Evolutionary conservation across 2,888 invertebrate genomes (phyloP).

Genomic region (Idaea dimidiata): DNA sequence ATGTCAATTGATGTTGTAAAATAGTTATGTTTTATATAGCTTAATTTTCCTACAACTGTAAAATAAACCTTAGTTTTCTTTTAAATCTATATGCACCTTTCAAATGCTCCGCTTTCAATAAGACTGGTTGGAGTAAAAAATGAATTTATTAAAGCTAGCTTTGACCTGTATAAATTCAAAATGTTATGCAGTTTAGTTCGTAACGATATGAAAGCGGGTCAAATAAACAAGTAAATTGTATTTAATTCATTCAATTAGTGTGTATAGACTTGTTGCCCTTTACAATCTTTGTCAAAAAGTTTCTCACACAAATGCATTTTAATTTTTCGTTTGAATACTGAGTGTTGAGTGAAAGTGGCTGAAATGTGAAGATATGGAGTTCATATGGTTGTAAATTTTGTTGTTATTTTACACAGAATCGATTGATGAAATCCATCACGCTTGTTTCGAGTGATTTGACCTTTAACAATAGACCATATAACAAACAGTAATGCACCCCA

Average conservation of each 20-base stretch:
- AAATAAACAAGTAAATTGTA: background rate
- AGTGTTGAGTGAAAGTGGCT: background rate
- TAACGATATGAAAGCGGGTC: background rate
- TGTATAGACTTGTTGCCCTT: background rate
- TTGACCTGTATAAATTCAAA: background rate
- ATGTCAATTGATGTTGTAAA: background rate
- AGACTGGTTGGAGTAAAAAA: background rate
- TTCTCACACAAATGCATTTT: background rate
- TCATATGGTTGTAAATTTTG: background rate
- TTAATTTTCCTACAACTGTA: background rate
- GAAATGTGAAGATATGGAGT: background rate
- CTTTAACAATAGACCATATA: background rate
- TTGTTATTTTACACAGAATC: background rate
- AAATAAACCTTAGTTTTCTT: background rate
- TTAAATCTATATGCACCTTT: background rate
- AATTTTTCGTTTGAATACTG: background rate
- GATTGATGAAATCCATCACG: background rate
- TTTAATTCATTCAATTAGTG: background rate
- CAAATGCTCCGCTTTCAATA: background rate
- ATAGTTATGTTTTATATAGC: background rate
- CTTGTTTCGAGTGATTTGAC: background rate
- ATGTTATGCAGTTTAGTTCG: background rate
- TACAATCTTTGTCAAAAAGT: background rate
- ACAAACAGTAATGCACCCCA: background rate
- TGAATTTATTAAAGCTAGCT: background rate